Base-by-base conservation (phyloP, 1,140 invertebrate genomes). In the Bombus turneri region DNA sequence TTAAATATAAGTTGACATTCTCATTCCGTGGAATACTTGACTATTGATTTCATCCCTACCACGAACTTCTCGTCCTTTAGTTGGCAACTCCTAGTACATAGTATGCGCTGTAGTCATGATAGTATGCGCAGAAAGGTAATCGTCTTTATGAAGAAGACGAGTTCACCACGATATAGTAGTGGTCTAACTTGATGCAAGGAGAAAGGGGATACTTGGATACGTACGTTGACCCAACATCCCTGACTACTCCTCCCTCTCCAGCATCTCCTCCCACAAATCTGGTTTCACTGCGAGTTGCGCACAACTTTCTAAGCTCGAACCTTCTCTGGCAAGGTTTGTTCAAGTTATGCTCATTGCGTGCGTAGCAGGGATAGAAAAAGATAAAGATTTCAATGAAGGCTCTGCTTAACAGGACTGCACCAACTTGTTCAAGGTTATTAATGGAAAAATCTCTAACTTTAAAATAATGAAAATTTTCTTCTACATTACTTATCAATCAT, bases 1-100 rank as follows among this genome's bases (percentile, higher is more conserved):
- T 86, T 59, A 88, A 90, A 90, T 90, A 87, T 87, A 79, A 81
- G 71, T 81, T 90, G 81, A 73, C 71, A 90, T 88, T 87, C 83
- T 78, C 86, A 86, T 90, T 84, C 66, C 85, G 43, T 62, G 64
- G 81, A 88, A 88, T 87, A 90, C 90, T 90, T 91, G 88, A 91
- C 74, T 91, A 91, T 91, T 84, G 90, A 91, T 91, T 74, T 64
- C 74, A 59, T 79, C 80, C 72, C 83, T 86, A 83, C 88, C 82
- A 77, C 69, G 76, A 62, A 78, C 57, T 73, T 47, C 43, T 47
- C 43, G 78, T 81, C 57, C 90, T 90, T 88, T 81, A 79, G 78
- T 75, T 91, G 66, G 78, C 62, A 86, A 89, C 71, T 75, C 72
- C 39, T 72, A 82, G 69, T 80, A 78, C 57, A 57, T 86, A 85